Base-by-base conservation (phyloP, 2,888 invertebrate genomes). In the Chrysina gloriosa region DNA sequence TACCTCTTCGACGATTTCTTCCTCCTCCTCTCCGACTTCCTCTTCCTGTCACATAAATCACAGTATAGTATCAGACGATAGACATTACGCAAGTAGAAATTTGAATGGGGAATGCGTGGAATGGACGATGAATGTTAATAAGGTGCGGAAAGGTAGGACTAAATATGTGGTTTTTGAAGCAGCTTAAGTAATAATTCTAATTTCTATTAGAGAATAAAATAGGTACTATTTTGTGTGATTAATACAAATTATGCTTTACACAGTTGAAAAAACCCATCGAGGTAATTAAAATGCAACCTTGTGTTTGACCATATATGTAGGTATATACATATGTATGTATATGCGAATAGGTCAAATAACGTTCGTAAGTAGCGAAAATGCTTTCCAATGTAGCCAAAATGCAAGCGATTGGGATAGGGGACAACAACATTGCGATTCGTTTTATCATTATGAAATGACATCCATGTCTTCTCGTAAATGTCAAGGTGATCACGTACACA, bases 1-100 rank as follows among this genome's bases (percentile, higher is more conserved):
- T 27, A 74, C 80, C 47, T 85, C 86, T 76, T 89, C 86, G 25
- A 80, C 85, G 2, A 85, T 86, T 63, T 87, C 88, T 27, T 81
- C 84, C 14, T 78, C 84, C 63, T 84, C 84, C 56, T 84, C 65
- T 39, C 63, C 68, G 23, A 70, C 71, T 58, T 72, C 70, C 67
- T 74, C 74, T 70, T 73, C 73, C 68, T 70, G 63, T 34, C 61
- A 69, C 65, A 65, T 61, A 69, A 52, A 52, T 52, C 31, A 58
- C 58, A 39, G 9, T 42, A 14, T 39, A 42, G 19, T 42, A 7
- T 42, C 42, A 19, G 16, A 6, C 42, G 42, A 16, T 42, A 42
- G 42, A 42, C 42, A 19, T 42, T 42, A 16, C 42, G 42, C 39
- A 39, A 23, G 16, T 56, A 25, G 36, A 39, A 25, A 56, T 56